Conservation (phyloP, 2,113 vertebrate species). For the Percina caprodes region DNA sequence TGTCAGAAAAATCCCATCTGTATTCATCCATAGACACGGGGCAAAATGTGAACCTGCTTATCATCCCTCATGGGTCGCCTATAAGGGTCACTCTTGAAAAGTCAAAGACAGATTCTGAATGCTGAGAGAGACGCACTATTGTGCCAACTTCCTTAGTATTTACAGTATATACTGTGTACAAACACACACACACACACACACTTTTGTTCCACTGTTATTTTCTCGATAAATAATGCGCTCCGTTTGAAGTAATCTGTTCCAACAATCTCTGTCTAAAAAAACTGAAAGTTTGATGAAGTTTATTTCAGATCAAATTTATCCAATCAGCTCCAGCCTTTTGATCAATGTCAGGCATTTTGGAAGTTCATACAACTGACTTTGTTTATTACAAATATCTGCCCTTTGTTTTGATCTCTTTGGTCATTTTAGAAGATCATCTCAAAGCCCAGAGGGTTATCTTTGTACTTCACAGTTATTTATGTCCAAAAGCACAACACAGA, state of each 20-base stretch:
- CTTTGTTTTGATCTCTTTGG: conserved; percentile 50
- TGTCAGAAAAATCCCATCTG: conserved; percentile 75
- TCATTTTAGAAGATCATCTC: conserved; percentile 53
- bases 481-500: conserved; percentile 30
- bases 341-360: conserved; percentile 35
- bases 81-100: conserved; percentile 73
- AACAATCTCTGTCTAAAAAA: neutral
- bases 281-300: too few relatives aligned
- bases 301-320: conserved; percentile 22
- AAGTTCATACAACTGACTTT: conserved; percentile 39
- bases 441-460: conserved; percentile 43
- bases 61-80: conserved; percentile 68
- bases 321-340: conserved; percentile 26
- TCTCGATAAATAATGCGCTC: neutral
- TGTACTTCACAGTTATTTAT: conserved; percentile 47
- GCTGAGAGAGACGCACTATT: conserved; percentile 15
- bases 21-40: conserved; percentile 68
- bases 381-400: conserved; percentile 46
- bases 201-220: neutral
- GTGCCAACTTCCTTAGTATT: neutral
- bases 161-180: too few relatives aligned
- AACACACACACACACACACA: too few relatives aligned
- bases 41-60: conserved; percentile 74
- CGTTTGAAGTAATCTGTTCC: neutral
- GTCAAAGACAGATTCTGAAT: conserved; percentile 72